Evolutionary conservation across 2,113 vertebrate genomes (phyloP), one percentile per base, ranked within the genome.

Genomic region (Cottus gobio): DNA sequence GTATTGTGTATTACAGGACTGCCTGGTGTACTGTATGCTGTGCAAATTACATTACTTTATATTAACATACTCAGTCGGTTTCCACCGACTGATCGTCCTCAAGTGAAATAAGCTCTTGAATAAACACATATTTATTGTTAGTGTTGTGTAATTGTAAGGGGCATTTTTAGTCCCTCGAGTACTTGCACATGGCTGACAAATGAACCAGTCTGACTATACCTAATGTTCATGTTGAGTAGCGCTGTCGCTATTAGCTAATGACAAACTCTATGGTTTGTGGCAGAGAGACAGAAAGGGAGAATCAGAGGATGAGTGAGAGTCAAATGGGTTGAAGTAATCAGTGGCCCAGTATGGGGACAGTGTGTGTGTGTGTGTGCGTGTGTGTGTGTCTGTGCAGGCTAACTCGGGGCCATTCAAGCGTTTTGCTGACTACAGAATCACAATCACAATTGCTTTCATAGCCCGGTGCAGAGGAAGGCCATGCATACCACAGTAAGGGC

Each of bases 401-500:
- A 91, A 91, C 90, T 90, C 87, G 18, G 88, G 89, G 68, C 90
- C 83, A 93, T 93, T 93, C 89, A 93, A 79, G 86, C 92, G 69
- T 94, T 93, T 91, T 94, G 93, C 93, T 93, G 93, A 94, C 93
- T 94, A 90, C 37, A 67, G 91, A 90, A 85, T 92, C 92, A 93
- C 91, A 92, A 86, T 94, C 91, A 93, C 93, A 93, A 91, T 92
- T 93, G 92, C 93, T 93, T 92, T 93, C 92, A 93, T 92, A 93
- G 92, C 83, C 86, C 77, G 56, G 86, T 86, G 86, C 87, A 91
- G 89, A 91, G 89, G 90, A 92, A 89, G 89, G 91, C 85, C 87
- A 75, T 84, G 93, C 92, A 94, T 93, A 92, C 91, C 92, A 92
- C 88, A 89, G 84, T 80, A 86, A 88, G 76, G 87, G 77, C 88